Conservation (phyloP, 2,113 vertebrate genomes). For the Agapornis roseicollis region DNA sequence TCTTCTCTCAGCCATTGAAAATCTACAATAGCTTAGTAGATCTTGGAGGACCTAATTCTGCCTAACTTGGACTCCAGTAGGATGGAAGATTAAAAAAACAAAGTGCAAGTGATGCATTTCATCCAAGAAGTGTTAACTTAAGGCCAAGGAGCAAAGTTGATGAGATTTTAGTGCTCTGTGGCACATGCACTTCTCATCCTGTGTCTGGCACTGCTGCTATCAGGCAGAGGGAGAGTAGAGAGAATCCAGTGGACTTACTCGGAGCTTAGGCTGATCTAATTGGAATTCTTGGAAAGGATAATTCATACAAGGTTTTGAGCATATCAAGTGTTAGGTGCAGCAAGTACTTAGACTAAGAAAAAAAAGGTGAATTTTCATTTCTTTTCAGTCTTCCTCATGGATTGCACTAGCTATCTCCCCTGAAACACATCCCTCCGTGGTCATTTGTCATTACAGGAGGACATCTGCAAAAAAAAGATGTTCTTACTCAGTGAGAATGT, state of each 20-base stretch:
- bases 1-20: background rate
- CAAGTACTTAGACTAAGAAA: background rate
- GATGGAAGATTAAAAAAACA: background rate
- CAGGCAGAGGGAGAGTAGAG: background rate
- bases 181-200: background rate
- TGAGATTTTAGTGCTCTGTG: background rate
- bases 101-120: background rate
- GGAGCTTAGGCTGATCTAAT: background rate
- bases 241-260: background rate
- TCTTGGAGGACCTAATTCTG: background rate
- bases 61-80: background rate
- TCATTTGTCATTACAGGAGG: background rate
- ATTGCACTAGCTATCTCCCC: background rate
- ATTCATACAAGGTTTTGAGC: background rate
- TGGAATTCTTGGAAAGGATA: background rate
- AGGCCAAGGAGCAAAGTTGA: background rate
- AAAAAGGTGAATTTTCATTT: background rate
- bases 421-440: background rate
- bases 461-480: background rate
- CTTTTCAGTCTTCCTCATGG: background rate
- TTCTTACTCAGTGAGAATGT: background rate
- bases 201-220: background rate
- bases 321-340: background rate
- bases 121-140: background rate
- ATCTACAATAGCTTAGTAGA: background rate